Evolutionary conservation across 2,113 vertebrate genomes (phyloP).

Genomic region (Alces alces): DNA sequence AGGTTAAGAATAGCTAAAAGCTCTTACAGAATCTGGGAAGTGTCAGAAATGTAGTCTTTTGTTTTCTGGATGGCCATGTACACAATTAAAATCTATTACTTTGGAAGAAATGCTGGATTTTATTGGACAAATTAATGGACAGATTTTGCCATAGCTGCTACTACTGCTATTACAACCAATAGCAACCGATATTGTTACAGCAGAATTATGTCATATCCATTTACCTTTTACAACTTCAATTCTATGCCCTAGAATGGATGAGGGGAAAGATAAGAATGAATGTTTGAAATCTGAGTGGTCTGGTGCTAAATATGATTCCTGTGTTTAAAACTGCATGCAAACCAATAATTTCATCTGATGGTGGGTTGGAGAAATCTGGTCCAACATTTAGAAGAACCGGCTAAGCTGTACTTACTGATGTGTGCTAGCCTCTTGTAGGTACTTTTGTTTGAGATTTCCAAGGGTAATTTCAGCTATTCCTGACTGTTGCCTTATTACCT

Average conservation of each 20-base stretch:
- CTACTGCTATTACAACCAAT: not conserved
- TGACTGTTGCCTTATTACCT: not conserved
- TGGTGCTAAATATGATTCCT: not conserved
- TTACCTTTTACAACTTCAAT: not conserved
- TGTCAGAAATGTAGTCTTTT: not conserved
- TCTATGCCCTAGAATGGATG: no score
- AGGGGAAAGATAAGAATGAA: not conserved
- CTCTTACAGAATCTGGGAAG: not conserved
- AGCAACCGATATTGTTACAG: not conserved
- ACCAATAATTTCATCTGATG: not conserved
- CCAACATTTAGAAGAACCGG: not conserved
- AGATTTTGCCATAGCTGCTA: not conserved
- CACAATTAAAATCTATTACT: not conserved
- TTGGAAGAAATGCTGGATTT: not conserved
- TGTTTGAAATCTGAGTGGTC: not conserved
- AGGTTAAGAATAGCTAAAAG: not conserved
- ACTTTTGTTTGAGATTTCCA: not conserved
- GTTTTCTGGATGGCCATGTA: not conserved
- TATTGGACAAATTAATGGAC: not conserved
- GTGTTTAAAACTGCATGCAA: not conserved
- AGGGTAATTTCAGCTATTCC: not conserved
- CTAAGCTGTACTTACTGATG: not conserved
- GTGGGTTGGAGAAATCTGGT: not conserved
- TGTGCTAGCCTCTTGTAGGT: not conserved
- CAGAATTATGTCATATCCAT: not conserved